Evolutionary conservation across 2,797 vertebrate genomes (phyloP).

Genomic region (Thripadectes ignobilis): DNA sequence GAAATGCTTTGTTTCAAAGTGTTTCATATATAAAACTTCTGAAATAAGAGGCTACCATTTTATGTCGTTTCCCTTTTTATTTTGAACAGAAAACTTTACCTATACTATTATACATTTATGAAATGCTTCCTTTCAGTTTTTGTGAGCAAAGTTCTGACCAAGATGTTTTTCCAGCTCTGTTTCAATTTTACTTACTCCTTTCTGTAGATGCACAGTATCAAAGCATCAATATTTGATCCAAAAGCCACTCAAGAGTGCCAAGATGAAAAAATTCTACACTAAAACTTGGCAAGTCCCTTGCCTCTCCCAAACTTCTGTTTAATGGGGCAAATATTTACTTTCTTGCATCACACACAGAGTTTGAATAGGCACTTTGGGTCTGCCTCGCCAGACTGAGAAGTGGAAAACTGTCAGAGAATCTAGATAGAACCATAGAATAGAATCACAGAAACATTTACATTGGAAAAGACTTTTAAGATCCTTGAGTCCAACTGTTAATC

Average conservation of each 20-base stretch:
- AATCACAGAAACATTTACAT: background rate
- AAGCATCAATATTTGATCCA: background rate
- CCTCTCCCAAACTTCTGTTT: background rate
- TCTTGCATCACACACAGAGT: background rate
- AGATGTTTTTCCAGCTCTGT: background rate
- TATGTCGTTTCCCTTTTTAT: background rate
- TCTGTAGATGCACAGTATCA: background rate
- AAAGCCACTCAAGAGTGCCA: background rate
- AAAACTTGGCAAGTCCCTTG: background rate
- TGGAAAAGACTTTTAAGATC: background rate
- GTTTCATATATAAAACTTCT: background rate
- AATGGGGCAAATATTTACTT: conserved; percentile 33
- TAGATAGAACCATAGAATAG: background rate
- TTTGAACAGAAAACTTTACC: background rate
- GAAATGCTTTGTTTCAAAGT: background rate
- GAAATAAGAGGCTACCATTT: background rate
- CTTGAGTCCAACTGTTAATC: background rate
- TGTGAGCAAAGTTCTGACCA: background rate
- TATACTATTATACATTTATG: background rate
- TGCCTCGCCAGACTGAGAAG: background rate
- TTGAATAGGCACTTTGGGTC: background rate
- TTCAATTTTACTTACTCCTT: conserved; percentile 9
- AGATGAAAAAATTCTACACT: conserved; percentile 17
- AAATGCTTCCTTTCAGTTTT: background rate
- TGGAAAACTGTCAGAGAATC: background rate